phyloP scores from a whole-genome alignment of 2,888 invertebrate species.

The Microctonus brassicae region DNA sequence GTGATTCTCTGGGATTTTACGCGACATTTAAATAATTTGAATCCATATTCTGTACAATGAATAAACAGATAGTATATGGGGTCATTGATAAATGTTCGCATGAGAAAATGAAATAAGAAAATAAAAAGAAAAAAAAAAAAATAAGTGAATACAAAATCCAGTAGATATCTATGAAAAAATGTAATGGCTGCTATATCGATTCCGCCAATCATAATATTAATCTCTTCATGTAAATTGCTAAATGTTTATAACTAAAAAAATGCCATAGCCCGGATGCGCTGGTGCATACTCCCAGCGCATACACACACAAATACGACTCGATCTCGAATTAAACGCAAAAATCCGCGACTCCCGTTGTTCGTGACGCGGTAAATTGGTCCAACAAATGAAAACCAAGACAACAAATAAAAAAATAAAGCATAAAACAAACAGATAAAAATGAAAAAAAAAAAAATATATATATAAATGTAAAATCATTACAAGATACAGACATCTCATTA shows the following conservation, averaged over 20 bases:
- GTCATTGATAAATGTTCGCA: neutral
- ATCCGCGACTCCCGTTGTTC: conserved; percentile 47
- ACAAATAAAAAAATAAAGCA: conserved; percentile 8
- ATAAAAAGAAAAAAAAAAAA: conserved; percentile 8
- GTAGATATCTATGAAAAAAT: conserved; percentile 11
- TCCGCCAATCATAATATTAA: conserved; percentile 68
- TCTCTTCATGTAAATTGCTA: conserved; percentile 71
- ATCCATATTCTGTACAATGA: neutral
- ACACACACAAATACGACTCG: conserved; percentile 71
- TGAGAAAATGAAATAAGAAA: neutral
- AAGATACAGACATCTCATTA: conserved; percentile 26
- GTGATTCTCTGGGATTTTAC: conserved; percentile 16
- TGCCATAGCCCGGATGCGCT: conserved; percentile 71
- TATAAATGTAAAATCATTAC: conserved; percentile 26
- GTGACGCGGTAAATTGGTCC: conserved; percentile 62
- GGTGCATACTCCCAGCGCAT: conserved; percentile 71
- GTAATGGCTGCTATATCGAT: conserved; percentile 53
- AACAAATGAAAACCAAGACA: conserved; percentile 47
- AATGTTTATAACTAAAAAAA: conserved; percentile 69
- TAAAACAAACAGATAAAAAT: conserved; percentile 16
- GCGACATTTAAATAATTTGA: conserved; percentile 22
- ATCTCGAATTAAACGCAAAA: conserved; percentile 65
- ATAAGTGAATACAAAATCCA: conserved; percentile 2
- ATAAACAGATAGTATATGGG: neutral
- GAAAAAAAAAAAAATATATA: conserved; percentile 28